A percentile compares a stretch with the other conserved stretches of the same genome.
Evolutionary conservation across 2,113 vertebrate genomes (phyloP).

Genomic region (Beaufortia kweichowensis): DNA sequence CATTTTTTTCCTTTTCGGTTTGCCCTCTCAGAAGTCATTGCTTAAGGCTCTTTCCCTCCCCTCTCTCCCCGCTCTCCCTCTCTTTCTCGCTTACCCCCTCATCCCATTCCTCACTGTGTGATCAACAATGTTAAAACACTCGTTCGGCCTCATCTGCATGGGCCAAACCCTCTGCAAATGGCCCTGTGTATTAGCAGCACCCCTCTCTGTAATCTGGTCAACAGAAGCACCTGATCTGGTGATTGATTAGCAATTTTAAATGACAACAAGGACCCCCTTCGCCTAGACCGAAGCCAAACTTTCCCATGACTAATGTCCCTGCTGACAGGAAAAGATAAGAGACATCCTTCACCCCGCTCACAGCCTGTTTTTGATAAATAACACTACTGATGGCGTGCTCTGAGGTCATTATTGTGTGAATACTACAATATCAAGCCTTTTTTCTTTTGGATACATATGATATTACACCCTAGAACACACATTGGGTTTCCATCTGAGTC

Average conservation of each 20-base stretch:
- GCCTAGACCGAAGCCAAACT: constrained; percentile 88
- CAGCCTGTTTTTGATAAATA: constrained; percentile 92
- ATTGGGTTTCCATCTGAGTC: not conserved
- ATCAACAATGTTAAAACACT: constrained; percentile 87
- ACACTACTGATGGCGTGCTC: constrained; percentile 88
- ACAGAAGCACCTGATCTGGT: constrained; percentile 82
- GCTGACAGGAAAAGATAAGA: constrained; percentile 93
- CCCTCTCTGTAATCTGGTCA: constrained; percentile 85
- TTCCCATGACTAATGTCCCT: constrained; percentile 90
- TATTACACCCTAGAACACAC: constrained; percentile 11
- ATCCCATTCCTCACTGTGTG: constrained; percentile 59
- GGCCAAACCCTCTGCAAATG: constrained; percentile 85
- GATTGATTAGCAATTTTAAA: constrained; percentile 99
- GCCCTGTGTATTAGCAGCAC: constrained; percentile 88
- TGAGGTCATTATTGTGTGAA: constrained; percentile 85
- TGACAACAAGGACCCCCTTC: constrained; percentile 84
- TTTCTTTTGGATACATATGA: constrained; percentile 62
- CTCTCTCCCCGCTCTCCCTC: constrained; percentile 34
- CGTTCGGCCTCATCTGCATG: constrained; percentile 89
- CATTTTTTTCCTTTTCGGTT: constrained; percentile 83
- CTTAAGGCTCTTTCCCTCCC: constrained; percentile 89
- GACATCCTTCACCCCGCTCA: constrained; percentile 89
- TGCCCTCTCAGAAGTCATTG: constrained; percentile 98
- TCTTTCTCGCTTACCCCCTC: constrained; percentile 33
- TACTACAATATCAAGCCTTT: constrained; percentile 77